Conservation (phyloP, 2,888 invertebrate species). For the Mactromeris polynyma region DNA sequence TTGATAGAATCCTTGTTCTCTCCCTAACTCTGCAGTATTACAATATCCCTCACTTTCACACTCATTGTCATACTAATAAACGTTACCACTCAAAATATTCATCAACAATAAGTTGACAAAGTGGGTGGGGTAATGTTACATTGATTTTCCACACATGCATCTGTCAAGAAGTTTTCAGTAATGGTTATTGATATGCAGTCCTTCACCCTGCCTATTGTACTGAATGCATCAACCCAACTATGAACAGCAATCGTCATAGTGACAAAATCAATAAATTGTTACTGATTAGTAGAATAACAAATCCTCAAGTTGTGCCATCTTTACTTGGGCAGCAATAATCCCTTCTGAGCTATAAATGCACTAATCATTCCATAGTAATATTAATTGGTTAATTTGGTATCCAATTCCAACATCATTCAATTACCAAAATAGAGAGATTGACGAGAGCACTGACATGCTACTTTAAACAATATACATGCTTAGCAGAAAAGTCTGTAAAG, state of each 20-base stretch:
- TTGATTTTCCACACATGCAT: not conserved
- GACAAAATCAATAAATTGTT: not conserved
- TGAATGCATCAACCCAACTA: not conserved
- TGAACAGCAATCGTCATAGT: not conserved
- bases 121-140: constrained; percentile 1
- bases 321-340: not conserved
- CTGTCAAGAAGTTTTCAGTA: constrained; percentile 3
- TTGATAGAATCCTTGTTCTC: not conserved
- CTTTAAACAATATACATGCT: too few species aligned
- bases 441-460: too few species aligned
- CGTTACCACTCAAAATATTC: not conserved
- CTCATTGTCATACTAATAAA: not conserved
- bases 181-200: not conserved
- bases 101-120: not conserved
- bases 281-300: not conserved
- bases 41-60: not conserved
- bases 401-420: too few species aligned
- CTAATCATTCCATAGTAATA: not conserved
- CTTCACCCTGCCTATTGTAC: not conserved
- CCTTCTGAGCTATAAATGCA: not conserved
- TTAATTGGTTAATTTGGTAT: not conserved
- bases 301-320: not conserved
- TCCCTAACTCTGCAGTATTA: not conserved
- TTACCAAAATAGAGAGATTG: too few species aligned
- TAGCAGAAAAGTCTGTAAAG: too few species aligned